phyloP scores from a whole-genome alignment of 1,140 invertebrate species.

The Drosophila bocqueti region DNA sequence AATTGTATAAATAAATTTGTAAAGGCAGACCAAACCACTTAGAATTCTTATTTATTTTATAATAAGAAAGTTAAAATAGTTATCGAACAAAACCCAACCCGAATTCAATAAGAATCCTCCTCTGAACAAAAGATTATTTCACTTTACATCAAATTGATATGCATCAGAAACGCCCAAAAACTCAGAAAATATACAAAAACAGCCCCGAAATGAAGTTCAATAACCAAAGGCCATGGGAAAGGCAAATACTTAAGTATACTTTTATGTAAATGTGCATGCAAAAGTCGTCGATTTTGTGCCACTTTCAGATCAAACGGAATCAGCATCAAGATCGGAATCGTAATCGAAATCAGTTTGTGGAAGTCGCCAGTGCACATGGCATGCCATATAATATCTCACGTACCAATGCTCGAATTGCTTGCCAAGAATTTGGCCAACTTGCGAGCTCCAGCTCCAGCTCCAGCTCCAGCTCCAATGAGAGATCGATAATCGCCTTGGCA shows the following conservation, averaged over 20 bases:
- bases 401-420: constrained; percentile 32
- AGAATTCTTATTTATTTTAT: neutral
- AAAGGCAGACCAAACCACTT: neutral
- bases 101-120: neutral
- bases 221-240: constrained; percentile 39
- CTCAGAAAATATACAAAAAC: neutral
- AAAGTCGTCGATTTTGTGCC: constrained; percentile 32
- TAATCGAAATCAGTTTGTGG: constrained; percentile 44
- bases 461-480: constrained; percentile 36
- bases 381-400: constrained; percentile 44
- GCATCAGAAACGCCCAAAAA: constrained; percentile 23
- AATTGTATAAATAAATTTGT: neutral
- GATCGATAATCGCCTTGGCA: constrained; percentile 52
- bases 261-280: constrained; percentile 31
- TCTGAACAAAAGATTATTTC: constrained; percentile 5
- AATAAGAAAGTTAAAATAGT: neutral
- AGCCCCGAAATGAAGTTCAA: constrained; percentile 19
- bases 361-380: constrained; percentile 36
- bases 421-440: constrained; percentile 38
- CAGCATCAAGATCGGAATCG: constrained; percentile 40
- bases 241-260: constrained; percentile 22
- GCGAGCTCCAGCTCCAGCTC: constrained; percentile 14
- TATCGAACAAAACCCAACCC: neutral
- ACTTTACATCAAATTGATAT: constrained; percentile 24
- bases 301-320: constrained; percentile 49